phyloP scores from a whole-genome alignment of 1,140 invertebrate genomes.

The Zaprionus ornatus region DNA sequence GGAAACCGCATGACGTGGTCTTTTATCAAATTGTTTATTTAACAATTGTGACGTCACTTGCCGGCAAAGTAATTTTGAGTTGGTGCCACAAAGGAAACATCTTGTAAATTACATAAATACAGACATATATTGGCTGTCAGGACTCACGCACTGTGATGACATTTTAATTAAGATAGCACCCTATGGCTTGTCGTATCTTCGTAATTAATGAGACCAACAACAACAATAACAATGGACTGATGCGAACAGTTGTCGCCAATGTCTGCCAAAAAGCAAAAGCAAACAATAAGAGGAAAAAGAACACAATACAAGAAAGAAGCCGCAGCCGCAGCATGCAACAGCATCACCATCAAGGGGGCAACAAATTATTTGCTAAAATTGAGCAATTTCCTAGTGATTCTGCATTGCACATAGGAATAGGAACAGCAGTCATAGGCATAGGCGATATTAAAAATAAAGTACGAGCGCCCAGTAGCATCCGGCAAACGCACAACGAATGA shows the following conservation, averaged over 20 bases:
- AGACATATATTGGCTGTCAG: conserved; percentile 4
- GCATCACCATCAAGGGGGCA: conserved; percentile 24
- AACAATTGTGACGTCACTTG: conserved; percentile 24
- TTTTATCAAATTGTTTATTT: not conserved
- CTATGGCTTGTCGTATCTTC: conserved; percentile 28
- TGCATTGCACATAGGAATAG: conserved; percentile 49
- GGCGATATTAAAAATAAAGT: conserved; percentile 79
- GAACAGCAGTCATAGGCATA: conserved; percentile 8
- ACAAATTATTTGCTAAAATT: conserved; percentile 64
- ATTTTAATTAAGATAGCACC: conserved; percentile 40
- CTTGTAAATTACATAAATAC: not conserved
- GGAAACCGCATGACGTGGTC: not conserved
- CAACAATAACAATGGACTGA: conserved; percentile 71
- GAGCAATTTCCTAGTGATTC: conserved; percentile 67
- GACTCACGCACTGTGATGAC: conserved; percentile 28
- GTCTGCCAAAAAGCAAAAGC: conserved; percentile 67
- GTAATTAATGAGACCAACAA: conserved; percentile 63
- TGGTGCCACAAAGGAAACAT: not conserved
- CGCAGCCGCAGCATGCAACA: conserved; percentile 52
- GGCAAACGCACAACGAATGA: conserved; percentile 34
- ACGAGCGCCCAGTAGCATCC: conserved; percentile 34
- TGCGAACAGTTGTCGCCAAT: conserved; percentile 78
- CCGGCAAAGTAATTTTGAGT: not conserved
- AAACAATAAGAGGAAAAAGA: conserved; percentile 28
- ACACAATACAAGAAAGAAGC: conserved; percentile 29